A percentile compares a stretch with the other conserved stretches of the same genome.
Conservation (phyloP, 23 tunicate genomes). For the Oikopleura dioica region DNA sequence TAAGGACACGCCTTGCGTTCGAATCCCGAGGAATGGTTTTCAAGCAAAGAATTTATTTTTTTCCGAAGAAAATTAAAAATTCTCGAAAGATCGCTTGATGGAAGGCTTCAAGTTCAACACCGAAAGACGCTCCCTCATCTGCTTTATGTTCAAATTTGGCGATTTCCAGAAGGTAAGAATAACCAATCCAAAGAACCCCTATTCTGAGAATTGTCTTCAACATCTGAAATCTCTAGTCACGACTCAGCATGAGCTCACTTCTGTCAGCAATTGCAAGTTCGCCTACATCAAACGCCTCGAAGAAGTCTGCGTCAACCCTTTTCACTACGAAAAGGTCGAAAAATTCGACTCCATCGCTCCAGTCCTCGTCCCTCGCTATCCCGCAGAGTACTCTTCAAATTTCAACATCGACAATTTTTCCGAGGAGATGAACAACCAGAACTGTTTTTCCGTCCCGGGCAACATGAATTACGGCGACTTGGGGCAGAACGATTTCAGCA, state of each 20-base stretch:
- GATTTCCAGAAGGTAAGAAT: not conserved
- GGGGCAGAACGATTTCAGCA: no score
- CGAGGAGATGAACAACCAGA: no score
- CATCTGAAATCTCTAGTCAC: no score
- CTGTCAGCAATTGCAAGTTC: not conserved
- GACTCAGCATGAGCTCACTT: not conserved
- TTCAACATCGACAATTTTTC: not conserved
- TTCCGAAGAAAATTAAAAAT: not conserved
- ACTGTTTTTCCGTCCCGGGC: not conserved
- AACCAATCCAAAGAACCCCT: no score
- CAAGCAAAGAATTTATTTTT: no score
- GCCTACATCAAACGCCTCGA: not conserved
- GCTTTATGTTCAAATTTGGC: not conserved
- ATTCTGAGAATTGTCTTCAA: no score
- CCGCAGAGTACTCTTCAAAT: not conserved
- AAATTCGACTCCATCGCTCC: not conserved
- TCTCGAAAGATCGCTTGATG: not conserved
- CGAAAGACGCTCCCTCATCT: not conserved
- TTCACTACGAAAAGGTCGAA: not conserved
- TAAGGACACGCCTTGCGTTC: no score
- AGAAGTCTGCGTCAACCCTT: not conserved
- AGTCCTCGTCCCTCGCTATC: not conserved
- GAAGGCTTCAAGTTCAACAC: not conserved
- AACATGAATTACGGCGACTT: not conserved
- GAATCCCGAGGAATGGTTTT: not conserved